These are phyloP conservation scores for Cephus spinipes DNA, from an alignment of 2,888 invertebrate species.

Conservation along the genomic window DNA sequence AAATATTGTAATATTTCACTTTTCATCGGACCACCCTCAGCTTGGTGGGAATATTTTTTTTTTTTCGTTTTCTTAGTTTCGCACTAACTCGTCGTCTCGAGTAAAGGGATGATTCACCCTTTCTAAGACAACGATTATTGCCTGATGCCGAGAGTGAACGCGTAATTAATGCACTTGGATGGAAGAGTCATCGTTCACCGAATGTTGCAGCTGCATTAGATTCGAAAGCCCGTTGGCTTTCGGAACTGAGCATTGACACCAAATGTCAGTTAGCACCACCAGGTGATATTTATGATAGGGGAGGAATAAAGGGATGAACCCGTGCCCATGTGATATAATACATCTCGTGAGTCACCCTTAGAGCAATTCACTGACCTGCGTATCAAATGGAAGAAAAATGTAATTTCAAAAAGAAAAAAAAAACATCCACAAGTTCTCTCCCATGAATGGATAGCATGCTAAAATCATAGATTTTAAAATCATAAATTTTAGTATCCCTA, in stretches of 20 bases:
- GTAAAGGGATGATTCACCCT: not conserved
- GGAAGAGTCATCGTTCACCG: conserved; percentile 15
- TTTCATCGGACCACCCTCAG: not conserved
- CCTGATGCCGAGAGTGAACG: conserved; percentile 11
- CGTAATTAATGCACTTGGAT: conserved; percentile 24
- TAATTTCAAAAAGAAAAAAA: not conserved
- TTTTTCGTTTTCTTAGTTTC: not conserved
- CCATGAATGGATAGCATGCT: not conserved
- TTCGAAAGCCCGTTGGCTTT: not conserved
- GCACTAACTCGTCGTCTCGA: not conserved
- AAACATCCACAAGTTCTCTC: not conserved
- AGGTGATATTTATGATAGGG: conserved; percentile 6
- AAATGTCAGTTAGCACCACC: conserved; percentile 3
- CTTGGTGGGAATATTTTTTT: not conserved
- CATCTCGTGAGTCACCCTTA: not conserved
- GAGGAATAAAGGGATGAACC: conserved; percentile 3
- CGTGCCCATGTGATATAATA: not conserved
- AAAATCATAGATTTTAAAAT: not conserved
- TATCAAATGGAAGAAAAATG: not conserved
- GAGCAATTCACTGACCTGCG: not conserved
- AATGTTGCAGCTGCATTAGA: conserved; percentile 22
- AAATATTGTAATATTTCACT: not conserved
- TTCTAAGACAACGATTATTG: not conserved
- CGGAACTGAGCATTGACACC: conserved; percentile 6
- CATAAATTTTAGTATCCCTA: not conserved